Evolutionary conservation across 1,140 invertebrate species (phyloP), one percentile per base, ranked within the genome.

Genomic region (Philopotamus ludificatus): DNA sequence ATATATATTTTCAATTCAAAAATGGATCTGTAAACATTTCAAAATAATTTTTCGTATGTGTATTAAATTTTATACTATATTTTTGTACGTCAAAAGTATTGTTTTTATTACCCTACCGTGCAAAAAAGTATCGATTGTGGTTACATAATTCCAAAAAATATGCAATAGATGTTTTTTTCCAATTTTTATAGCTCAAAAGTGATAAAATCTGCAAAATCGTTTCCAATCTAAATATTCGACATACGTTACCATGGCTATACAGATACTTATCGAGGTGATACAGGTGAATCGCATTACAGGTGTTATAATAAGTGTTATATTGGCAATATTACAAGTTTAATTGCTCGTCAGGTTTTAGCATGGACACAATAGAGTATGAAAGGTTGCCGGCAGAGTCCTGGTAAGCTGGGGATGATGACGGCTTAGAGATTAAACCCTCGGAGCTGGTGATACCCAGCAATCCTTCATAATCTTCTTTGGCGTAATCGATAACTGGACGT

Each of bases 381-480:
- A 54, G 51, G 51, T 54, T 26, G 51, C 10, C 51, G 28, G 51
- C 51, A 10, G 21, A 54, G 51, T 54, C 51, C 51, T 26, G 22
- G 51, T 54, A 54, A 54, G 51, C 51, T 25, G 51, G 51, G 51
- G 51, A 54, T 54, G 51, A 54, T 54, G 51, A 54, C 51, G 51
- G 51, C 51, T 54, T 54, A 54, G n/a, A 25, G 51, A 54, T 54
- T 54, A 54, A 54, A 25, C 51, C 12, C 20, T 21, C 51, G 51
- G 51, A 54, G 51, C 51, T 26, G 51, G 51, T 25, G 51, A 54
- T 54, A 25, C 51, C 18, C 10, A n/a, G 51, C 51, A 54, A 54
- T 54, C 51, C 51, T 54, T 54, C 51, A 54, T 54, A 54, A 54
- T 54, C 51, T 54, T 54, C 51, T 54, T 54, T 54, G 51, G 51